Percentiles rank a stretch among this genome's conserved stretches.
Conservation (phyloP, 2,888 invertebrate species). For the Netelia virgata region DNA sequence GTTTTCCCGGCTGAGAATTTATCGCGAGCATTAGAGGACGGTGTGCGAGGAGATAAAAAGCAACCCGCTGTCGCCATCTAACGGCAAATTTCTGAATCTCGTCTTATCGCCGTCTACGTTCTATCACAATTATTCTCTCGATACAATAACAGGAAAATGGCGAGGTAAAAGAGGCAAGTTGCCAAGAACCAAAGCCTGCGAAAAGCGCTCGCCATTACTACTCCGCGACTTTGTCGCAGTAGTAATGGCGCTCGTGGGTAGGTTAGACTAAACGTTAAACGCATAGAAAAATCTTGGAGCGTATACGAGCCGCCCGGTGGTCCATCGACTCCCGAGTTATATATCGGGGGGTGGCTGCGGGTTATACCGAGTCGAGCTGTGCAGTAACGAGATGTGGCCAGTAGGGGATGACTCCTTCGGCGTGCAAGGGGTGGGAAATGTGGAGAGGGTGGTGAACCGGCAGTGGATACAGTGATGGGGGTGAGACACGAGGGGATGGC, state of each 20-base stretch:
- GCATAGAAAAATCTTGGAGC: conserved; percentile 44
- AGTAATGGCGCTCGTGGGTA: conserved; percentile 54
- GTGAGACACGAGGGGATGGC: conserved; percentile 38
- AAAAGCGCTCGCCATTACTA: conserved; percentile 55
- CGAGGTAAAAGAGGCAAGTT: conserved; percentile 31
- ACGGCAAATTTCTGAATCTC: conserved; percentile 19
- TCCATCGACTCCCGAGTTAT: background rate
- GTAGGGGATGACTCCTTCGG: conserved; percentile 33
- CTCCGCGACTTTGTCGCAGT: conserved; percentile 44
- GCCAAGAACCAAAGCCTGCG: conserved; percentile 34
- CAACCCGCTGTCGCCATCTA: conserved; percentile 59
- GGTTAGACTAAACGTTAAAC: conserved; percentile 43
- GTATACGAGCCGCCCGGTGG: background rate
- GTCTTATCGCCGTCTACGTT: background rate
- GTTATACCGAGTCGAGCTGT: conserved; percentile 37
- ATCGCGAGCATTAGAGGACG: conserved; percentile 19
- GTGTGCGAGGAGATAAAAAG: conserved; percentile 36
- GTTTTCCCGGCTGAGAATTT: conserved; percentile 26
- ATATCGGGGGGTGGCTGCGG: conserved; percentile 36
- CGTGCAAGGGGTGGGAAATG: conserved; percentile 17
- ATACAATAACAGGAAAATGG: background rate
- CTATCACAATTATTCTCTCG: conserved; percentile 8
- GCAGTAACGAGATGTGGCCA: conserved; percentile 44
- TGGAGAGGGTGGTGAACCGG: conserved; percentile 34
- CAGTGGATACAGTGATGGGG: conserved; percentile 14